Evolutionary conservation across 2,888 invertebrate species (phyloP), one percentile per base, ranked within the genome.

Genomic region (Drosophila limbata): DNA sequence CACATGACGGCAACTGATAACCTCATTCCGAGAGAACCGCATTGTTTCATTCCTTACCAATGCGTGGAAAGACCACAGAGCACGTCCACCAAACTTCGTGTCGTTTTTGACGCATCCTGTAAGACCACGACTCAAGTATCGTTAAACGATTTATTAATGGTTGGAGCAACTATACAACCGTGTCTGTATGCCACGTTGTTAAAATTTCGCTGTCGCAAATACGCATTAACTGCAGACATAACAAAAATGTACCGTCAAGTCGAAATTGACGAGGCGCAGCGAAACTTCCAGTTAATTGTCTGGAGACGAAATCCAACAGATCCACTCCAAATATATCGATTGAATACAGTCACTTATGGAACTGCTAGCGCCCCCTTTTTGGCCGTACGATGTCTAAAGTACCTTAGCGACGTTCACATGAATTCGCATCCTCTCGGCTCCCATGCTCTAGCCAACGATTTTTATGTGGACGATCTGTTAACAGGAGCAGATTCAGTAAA

Each of bases 21-120:
- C 31, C 31, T 31, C 31, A 31, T 31, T 31, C 31, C 9, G 31
- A 31, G 31, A 39, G 15, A 40, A 17, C 45, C 47, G 17, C 47
- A 57, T 47, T 57, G 37, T 28, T 57, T 57, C 15, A 57, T 47
- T 10, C 39, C 39, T 2, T 39, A 28, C 25, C 44, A 55, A 44
- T 55, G 33, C 19, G 44, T 33, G 11, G 55, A 44, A 33, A 17
- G 33, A 21, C 45, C 25, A 37, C 50, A 59, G 39, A 31, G 40
- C 28, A 59, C 31, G 10, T 50, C 40, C 28, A 40, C 21, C 13
- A 44, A 44, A 10, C 10, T 21, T 4, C 37, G 37, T n/a, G n/a
- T 37, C 3, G 37, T 37, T 13, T 37, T 37, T 6, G 10, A 31
- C 10, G 42, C 44, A 13, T 44, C 21, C 2, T 44, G 44, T 6